A percentile compares a stretch with the other conserved stretches of the same genome.
Evolutionary conservation across 1,140 invertebrate genomes (phyloP).

Genomic region (Anastatus disparis): DNA sequence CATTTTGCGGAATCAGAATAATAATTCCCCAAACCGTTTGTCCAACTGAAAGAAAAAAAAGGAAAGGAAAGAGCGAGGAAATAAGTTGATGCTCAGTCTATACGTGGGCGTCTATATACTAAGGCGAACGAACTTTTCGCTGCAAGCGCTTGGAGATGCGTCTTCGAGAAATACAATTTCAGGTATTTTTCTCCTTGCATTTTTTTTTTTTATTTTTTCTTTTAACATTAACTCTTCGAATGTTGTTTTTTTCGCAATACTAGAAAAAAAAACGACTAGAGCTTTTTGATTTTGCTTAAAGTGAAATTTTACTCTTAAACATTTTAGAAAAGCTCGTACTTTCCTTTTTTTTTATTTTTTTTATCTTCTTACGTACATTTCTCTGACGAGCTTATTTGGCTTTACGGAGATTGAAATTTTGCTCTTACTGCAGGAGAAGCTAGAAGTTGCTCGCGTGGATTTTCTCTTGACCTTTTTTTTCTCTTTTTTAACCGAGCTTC

Average conservation of each 20-base stretch:
- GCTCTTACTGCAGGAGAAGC: background rate
- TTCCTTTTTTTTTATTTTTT: background rate
- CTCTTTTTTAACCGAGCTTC: background rate
- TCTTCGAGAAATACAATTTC: conserved; percentile 31
- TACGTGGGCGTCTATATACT: conserved; percentile 26
- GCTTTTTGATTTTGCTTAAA: no score
- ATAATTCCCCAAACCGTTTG: conserved; percentile 51
- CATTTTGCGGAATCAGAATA: conserved; percentile 53
- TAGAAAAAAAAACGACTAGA: no score
- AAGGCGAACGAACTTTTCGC: conserved; percentile 29
- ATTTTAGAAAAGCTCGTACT: no score
- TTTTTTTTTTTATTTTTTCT: no score
- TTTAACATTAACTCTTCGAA: no score
- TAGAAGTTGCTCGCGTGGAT: conserved; percentile 10
- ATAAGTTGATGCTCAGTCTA: background rate
- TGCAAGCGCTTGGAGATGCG: background rate
- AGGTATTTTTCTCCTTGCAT: conserved; percentile 27
- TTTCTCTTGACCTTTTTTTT: background rate
- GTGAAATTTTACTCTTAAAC: no score
- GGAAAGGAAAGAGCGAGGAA: background rate
- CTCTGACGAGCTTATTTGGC: conserved; percentile 3
- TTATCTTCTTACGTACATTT: background rate
- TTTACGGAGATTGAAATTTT: conserved; percentile 30
- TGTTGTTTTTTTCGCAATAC: no score
- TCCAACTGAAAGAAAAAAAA: conserved; percentile 30